These are phyloP conservation scores for Epirrhoe alternata DNA, from an alignment of 2,888 invertebrate genomes.

Conservation along the genomic window DNA sequence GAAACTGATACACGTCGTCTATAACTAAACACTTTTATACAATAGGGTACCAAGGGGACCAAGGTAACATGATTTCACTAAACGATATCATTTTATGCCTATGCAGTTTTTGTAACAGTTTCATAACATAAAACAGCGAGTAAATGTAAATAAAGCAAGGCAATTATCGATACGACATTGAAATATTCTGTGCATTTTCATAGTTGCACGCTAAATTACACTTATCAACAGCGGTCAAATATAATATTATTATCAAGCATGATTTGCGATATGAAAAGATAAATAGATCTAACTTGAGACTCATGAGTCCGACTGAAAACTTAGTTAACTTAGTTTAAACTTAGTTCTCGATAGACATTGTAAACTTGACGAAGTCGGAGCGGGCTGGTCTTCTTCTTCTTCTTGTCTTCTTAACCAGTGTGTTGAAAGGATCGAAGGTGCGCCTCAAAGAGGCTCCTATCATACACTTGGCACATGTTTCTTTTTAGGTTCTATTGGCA, in stretches of 20 bases:
- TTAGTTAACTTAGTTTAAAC: too few species aligned
- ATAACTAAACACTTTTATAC: slow-evolving; percentile 49
- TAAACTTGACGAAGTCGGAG: too few species aligned
- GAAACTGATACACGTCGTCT: slow-evolving; percentile 46
- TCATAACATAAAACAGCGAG: slow-evolving; percentile 33
- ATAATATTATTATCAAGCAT: background rate
- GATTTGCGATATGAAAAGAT: too few species aligned
- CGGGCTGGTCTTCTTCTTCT: too few species aligned
- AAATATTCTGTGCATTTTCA: slow-evolving; percentile 14
- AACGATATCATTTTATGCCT: slow-evolving; percentile 43
- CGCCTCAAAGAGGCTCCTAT: too few species aligned
- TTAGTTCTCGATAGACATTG: too few species aligned
- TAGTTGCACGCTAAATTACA: background rate
- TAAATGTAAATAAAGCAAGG: slow-evolving; percentile 27
- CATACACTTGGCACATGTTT: too few species aligned
- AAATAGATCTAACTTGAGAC: too few species aligned
- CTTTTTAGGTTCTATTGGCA: too few species aligned
- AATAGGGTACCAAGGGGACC: slow-evolving; percentile 40
- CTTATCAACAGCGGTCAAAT: background rate
- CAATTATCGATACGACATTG: slow-evolving; percentile 31
- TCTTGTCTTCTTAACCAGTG: too few species aligned
- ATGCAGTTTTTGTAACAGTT: slow-evolving; percentile 43
- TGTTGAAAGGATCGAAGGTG: too few species aligned
- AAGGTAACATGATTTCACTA: slow-evolving; percentile 47
- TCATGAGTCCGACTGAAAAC: too few species aligned